Evolutionary conservation across 2,113 vertebrate genomes (phyloP), one percentile per base, ranked within the genome.

Genomic region (Elgaria multicarinata): DNA sequence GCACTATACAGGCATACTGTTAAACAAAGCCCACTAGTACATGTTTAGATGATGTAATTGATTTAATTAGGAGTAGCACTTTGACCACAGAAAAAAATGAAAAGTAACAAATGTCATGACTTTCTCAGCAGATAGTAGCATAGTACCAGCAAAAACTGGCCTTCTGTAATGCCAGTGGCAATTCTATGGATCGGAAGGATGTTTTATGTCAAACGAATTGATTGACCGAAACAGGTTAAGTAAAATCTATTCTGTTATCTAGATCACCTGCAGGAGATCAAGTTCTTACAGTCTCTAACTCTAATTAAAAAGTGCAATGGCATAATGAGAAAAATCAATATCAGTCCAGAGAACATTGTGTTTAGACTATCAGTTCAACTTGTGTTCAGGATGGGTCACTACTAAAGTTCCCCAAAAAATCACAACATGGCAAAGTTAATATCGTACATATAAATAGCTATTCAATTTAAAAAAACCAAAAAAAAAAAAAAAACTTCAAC

Each of bases 1-100:
- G 18, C 18, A 36, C n/a, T 72, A 72, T 36, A 7, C 6, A 36
- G 18, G 2, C 71, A 75, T 39, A 82, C 93, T 80, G 44, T 93
- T 85, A 90, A 77, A 93, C 4, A 88, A 90, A 94, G 58, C 66
- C 91, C 82, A 24, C 79, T 62, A 74, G 39, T 91, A 84, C 85
- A 76, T 91, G 22, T 93, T 93, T 88, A 92, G 74, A 74, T 87
- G 62, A 93, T 79, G 24, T 93, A 94, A 96, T 96, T 92, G 74
- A 92, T 89, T 92, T 94, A 96, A 95, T 95, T 83, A 90, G 82
- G 93, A 90, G 77, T 7, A 93, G 36, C 26, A 93, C 84, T 78
- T 79, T 92, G 77, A 13, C 78, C 28, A 80, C 85, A 88, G 92
- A n/a, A 87, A 90, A 26, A n/a, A 22, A 33, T 75, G 67, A 78